Conservation (phyloP, 30 jellyfish, hydroid and myxozoan genomes). For the Turritopsis dohrnii region DNA sequence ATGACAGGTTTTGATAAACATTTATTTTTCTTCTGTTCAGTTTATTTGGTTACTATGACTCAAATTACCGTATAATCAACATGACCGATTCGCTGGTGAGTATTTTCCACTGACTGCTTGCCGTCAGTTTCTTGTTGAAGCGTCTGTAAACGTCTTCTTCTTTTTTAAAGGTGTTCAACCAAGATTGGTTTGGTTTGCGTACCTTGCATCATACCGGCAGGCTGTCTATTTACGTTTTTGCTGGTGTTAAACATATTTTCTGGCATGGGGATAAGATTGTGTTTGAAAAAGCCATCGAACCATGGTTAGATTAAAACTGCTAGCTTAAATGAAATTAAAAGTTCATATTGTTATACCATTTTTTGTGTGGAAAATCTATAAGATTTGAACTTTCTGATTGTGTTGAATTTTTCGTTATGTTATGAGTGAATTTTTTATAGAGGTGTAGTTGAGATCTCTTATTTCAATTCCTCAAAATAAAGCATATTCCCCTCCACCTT, state of each 20-base stretch:
- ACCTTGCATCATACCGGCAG: conserved; percentile 63
- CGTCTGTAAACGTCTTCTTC: background rate
- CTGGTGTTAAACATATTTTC: conserved; percentile 56
- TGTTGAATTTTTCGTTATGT: no score
- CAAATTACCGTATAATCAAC: background rate
- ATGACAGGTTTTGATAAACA: no score
- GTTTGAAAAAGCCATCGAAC: conserved; percentile 46
- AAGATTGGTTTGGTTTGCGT: conserved; percentile 97
- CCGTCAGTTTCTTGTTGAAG: no score
- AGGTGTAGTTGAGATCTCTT: no score
- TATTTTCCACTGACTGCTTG: no score
- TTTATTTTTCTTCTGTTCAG: background rate
- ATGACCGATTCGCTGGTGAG: conserved; percentile 22
- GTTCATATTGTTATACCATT: no score
- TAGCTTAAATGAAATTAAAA: no score
- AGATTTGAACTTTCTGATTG: no score
- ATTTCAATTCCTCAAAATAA: no score
- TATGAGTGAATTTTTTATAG: no score
- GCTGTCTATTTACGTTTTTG: conserved; percentile 35
- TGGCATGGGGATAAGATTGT: conserved; percentile 76
- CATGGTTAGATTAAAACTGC: conserved; percentile 36
- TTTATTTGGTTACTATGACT: conserved; percentile 21
- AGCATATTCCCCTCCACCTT: background rate
- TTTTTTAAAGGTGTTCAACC: conserved; percentile 39
- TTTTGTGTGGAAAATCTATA: no score